Evolutionary conservation across 2,797 vertebrate genomes (phyloP).

Genomic region (Remorina albescens): DNA sequence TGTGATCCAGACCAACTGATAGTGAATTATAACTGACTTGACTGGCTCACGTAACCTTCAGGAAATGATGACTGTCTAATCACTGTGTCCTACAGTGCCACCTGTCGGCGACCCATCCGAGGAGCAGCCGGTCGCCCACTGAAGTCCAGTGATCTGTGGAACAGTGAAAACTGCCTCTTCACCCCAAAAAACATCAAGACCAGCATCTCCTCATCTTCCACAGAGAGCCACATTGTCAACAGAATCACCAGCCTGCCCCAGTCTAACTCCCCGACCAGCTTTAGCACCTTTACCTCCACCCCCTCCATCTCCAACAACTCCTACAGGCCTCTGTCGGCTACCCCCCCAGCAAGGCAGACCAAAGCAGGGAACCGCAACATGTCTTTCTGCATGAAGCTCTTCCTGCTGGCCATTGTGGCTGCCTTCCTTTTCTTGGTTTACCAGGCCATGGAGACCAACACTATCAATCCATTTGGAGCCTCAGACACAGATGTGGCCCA

Average conservation of each 20-base stretch:
- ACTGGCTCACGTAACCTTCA: neutral
- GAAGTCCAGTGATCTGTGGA: slow-evolving; percentile 84
- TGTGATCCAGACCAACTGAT: neutral
- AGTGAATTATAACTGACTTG: too few species aligned
- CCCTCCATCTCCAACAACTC: slow-evolving; percentile 30
- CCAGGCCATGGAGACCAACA: slow-evolving; percentile 95
- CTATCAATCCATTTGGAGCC: slow-evolving; percentile 85
- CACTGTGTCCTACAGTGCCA: slow-evolving; percentile 82
- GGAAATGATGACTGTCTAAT: neutral
- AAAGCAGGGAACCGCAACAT: slow-evolving; percentile 77
- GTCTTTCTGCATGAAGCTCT: slow-evolving; percentile 92
- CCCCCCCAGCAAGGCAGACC: slow-evolving; percentile 79
- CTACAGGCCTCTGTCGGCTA: slow-evolving; percentile 77
- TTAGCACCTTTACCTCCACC: slow-evolving; percentile 33
- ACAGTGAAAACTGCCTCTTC: slow-evolving; percentile 80
- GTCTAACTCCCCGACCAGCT: slow-evolving; percentile 3
- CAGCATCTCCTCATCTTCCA: slow-evolving; percentile 61
- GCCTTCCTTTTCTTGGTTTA: slow-evolving; percentile 92
- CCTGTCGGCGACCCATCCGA: slow-evolving; percentile 93
- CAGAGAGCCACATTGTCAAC: slow-evolving; percentile 63
- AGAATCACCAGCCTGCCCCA: slow-evolving; percentile 51
- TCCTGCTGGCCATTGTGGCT: slow-evolving; percentile 85
- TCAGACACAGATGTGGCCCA: neutral
- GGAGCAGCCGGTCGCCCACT: slow-evolving; percentile 92
- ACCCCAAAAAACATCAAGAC: slow-evolving; percentile 65